Conservation (phyloP, 2,797 vertebrate species). For the Chlorospingus flavigularis region DNA sequence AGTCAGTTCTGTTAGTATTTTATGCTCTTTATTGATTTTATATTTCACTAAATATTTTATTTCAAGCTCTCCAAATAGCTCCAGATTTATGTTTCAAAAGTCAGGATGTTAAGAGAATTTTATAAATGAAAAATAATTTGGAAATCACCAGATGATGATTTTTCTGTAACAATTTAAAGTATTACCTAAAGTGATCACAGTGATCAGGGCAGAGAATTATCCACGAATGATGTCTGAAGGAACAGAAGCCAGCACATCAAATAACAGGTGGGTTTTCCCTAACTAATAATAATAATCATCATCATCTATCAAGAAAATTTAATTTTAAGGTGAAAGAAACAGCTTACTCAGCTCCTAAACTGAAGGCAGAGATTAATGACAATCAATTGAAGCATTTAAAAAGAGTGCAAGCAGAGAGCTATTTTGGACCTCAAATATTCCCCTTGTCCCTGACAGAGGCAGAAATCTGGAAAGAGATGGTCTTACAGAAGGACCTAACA, state of each 20-base stretch:
- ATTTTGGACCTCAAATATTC: slow-evolving; percentile 35
- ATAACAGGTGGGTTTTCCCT: slow-evolving; percentile 47
- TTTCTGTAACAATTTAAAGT: slow-evolving; percentile 48
- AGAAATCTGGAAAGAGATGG: neutral
- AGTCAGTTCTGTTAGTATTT: slow-evolving; percentile 44
- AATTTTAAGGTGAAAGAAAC: slow-evolving; percentile 63
- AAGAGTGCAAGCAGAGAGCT: slow-evolving; percentile 29
- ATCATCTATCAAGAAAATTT: slow-evolving; percentile 49
- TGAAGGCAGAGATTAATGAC: slow-evolving; percentile 73
- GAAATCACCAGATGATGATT: slow-evolving; percentile 43
- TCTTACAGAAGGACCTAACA: neutral
- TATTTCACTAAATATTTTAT: slow-evolving; percentile 44
- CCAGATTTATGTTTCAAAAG: slow-evolving; percentile 41
- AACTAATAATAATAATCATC: slow-evolving; percentile 38
- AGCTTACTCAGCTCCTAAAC: slow-evolving; percentile 67
- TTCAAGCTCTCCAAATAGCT: slow-evolving; percentile 18
- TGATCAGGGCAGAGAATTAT: slow-evolving; percentile 25
- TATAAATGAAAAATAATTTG: slow-evolving; percentile 62
- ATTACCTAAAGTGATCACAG: neutral
- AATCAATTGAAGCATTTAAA: slow-evolving; percentile 74
- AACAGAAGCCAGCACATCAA: slow-evolving; percentile 19
- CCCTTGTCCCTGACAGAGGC: neutral
- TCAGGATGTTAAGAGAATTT: slow-evolving; percentile 44
- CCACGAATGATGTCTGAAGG: neutral
- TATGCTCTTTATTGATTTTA: slow-evolving; percentile 50